Percentiles rank a stretch among this genome's conserved stretches.
Evolutionary conservation across 2,113 vertebrate genomes (phyloP).

Genomic region (Notarius quadriscutis): DNA sequence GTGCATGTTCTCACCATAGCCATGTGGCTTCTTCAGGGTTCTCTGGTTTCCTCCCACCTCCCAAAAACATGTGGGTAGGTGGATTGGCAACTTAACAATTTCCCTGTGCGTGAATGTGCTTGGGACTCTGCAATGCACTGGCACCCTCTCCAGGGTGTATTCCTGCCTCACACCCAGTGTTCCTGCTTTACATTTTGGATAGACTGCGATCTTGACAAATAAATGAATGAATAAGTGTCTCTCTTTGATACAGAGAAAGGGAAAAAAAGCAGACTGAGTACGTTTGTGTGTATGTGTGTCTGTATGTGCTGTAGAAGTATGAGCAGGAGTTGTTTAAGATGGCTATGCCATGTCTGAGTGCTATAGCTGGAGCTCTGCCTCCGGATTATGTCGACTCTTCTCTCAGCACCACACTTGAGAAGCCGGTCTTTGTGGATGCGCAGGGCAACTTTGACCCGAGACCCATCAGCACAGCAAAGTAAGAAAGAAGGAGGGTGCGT

Average conservation of each 20-base stretch:
- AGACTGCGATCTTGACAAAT: background rate
- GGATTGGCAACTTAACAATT: background rate
- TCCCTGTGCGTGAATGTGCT: background rate
- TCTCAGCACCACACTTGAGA: slow-evolving; percentile 83
- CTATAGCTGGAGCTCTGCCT: slow-evolving; percentile 91
- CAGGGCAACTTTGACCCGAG: slow-evolving; percentile 98
- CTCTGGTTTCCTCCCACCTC: background rate
- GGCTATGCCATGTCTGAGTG: slow-evolving; percentile 97
- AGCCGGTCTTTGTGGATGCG: slow-evolving; percentile 85
- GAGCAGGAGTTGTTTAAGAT: slow-evolving; percentile 95
- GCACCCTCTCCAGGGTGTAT: background rate
- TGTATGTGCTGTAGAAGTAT: slow-evolving; percentile 81
- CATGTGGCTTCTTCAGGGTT: background rate
- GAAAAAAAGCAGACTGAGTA: background rate
- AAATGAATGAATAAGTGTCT: background rate
- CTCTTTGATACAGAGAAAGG: background rate
- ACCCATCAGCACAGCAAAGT: slow-evolving; percentile 87
- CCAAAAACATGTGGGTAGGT: background rate
- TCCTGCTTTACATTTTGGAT: background rate
- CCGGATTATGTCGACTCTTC: slow-evolving; percentile 93
- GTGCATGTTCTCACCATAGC: background rate
- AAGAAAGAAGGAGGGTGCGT: slow-evolving; percentile 55
- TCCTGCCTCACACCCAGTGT: background rate
- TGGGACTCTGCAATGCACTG: background rate
- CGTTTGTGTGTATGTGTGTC: background rate